A percentile compares a stretch with the other conserved stretches of the same genome.
Evolutionary conservation across 2,113 vertebrate genomes (phyloP).

Genomic region (Nothocercus julius): DNA sequence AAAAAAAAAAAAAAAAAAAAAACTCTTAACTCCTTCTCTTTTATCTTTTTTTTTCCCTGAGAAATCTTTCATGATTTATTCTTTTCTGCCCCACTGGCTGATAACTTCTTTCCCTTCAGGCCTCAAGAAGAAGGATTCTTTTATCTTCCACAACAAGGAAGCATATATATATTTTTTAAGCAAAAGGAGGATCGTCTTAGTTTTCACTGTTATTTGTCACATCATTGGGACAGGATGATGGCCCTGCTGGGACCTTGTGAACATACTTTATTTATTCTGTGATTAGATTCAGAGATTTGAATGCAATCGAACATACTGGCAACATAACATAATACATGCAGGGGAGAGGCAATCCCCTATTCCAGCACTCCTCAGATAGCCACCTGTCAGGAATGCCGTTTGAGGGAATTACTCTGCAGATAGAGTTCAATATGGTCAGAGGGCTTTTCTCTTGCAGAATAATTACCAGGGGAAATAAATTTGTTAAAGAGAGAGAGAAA

Average conservation of each 20-base stretch:
- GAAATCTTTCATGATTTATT: constrained; percentile 41
- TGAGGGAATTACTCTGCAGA: neutral
- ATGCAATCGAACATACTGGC: neutral
- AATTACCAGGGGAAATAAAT: neutral
- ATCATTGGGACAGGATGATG: neutral
- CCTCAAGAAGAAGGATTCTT: constrained; percentile 9
- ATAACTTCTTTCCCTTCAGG: constrained; percentile 51
- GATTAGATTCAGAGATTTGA: neutral
- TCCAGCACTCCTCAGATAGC: neutral
- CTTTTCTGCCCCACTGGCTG: constrained; percentile 27
- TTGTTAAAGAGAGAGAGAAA: neutral
- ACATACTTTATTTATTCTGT: neutral
- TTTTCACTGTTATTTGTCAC: constrained; percentile 38
- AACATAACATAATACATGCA: neutral
- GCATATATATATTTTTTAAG: neutral
- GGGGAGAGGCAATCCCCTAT: neutral
- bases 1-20: neutral
- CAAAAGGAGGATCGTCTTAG: neutral
- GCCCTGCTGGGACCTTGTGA: neutral
- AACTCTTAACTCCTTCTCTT: neutral
- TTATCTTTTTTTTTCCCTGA: constrained; percentile 7
- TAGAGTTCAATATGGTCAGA: neutral
- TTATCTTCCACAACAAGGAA: constrained; percentile 27
- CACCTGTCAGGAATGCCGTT: neutral
- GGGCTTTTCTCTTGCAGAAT: neutral